phyloP scores from a whole-genome alignment of 2,888 invertebrate genomes.

The Drepanosiphum platanoidis region DNA sequence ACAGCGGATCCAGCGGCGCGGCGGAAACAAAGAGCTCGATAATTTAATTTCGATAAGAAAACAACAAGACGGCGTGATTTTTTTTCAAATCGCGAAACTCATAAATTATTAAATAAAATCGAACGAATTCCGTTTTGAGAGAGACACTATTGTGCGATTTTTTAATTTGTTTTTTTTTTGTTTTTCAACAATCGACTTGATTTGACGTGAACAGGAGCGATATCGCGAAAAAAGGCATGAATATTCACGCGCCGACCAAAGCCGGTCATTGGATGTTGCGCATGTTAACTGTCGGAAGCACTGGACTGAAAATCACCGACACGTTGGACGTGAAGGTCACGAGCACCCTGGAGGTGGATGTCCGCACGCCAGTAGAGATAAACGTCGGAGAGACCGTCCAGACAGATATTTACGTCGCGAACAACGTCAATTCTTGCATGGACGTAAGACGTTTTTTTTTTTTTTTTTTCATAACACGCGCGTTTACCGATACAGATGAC shows the following conservation, averaged over 20 bases:
- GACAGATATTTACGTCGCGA: conserved; percentile 77
- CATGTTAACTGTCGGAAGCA: conserved; percentile 70
- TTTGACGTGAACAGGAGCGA: neutral
- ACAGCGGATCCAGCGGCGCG: neutral
- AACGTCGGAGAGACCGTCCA: conserved; percentile 75
- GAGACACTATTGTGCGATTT: neutral
- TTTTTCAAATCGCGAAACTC: neutral
- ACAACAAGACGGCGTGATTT: neutral
- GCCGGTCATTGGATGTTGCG: conserved; percentile 76
- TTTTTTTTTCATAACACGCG: neutral
- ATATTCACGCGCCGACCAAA: conserved; percentile 71
- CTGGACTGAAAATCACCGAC: conserved; percentile 70
- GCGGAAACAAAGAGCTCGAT: neutral
- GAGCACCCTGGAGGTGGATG: conserved; percentile 74
- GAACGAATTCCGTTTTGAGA: neutral
- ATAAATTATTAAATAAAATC: neutral
- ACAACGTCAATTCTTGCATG: conserved; percentile 76
- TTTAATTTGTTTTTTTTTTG: too few relatives aligned
- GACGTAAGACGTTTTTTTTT: conserved; percentile 70
- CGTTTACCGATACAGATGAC: too few relatives aligned
- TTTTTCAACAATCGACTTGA: neutral
- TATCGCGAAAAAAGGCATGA: conserved; percentile 61
- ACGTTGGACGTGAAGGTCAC: conserved; percentile 74
- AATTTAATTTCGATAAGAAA: neutral
- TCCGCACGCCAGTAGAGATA: conserved; percentile 72